These are phyloP conservation scores for Origma solitaria DNA, from an alignment of 2,113 vertebrate genomes.

Conservation along the genomic window DNA sequence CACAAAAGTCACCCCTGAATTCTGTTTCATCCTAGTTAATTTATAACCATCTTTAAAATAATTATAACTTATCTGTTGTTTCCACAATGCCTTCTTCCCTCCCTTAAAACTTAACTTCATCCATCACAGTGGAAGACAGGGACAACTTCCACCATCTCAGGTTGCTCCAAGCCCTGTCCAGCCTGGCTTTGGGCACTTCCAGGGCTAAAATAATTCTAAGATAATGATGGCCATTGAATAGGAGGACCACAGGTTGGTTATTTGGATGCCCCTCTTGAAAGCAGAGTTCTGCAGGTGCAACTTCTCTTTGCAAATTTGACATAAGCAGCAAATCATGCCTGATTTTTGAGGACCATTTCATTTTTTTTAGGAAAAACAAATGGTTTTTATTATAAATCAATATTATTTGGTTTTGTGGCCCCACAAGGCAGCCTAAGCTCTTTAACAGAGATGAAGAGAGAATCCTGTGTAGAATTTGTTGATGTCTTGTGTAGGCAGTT, in stretches of 20 bases:
- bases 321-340: not conserved
- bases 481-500: not conserved
- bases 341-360: not conserved
- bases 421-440: not conserved
- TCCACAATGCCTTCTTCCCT: not conserved
- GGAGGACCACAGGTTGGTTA: not conserved
- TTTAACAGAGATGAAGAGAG: not conserved
- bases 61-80: not conserved
- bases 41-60: not conserved
- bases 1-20: not conserved
- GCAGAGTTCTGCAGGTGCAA: not conserved
- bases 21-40: not conserved
- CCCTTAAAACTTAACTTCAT: not conserved
- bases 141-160: not conserved
- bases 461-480: not conserved
- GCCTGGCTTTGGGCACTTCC: not conserved
- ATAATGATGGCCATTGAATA: not conserved
- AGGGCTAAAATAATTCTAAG: not conserved
- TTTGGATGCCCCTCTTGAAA: not conserved
- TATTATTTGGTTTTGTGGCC: not conserved
- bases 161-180: fast-evolving
- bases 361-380: not conserved
- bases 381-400: fast-evolving
- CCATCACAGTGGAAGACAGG: not conserved
- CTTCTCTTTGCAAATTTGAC: not conserved